Evolutionary conservation across 1,140 invertebrate species (phyloP), one percentile per base, ranked within the genome.

Genomic region (Trigoniulus corallinus): DNA sequence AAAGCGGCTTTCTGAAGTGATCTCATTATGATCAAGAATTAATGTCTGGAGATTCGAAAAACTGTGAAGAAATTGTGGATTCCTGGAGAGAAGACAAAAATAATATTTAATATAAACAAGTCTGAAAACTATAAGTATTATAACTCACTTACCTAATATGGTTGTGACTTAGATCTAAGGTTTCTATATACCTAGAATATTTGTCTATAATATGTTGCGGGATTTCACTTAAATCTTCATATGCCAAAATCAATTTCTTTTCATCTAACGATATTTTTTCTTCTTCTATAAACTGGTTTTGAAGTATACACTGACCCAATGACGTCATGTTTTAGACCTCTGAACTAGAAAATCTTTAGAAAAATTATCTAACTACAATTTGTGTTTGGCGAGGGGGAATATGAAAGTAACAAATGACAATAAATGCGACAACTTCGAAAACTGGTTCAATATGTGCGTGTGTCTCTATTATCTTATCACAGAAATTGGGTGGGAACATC

Each of bases 21-120:
- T 74, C 1, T 70, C 67, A 63, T 85, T 85, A 56, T 80, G 74
- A 64, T 87, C 83, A 42, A 81, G 67, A 57, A 85, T 82, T 25
- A 87, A 57, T 1, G 77, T 81, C 3, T 74, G 77, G 18, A 88
- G 59, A 52, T 76, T 72, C 48, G 73, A 75, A 64, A 84, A 83
- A 54, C 79, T 68, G 1, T 68, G 65, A 25, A 85, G 59, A 56
- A 79, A 80, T 53, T 78, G 71, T 39, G 84, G 66, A 66, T 81
- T 78, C 45, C 79, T 81, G 60, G 57, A 72, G 72, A 54, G 56
- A 56, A 43, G 42, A 53, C 26, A 43, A 55, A 54, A 55, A 54
- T 53, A 44, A 43, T 40, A 50, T 50, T 44, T 52, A n/a, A n/a
- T n/a, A n/a, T n/a, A n/a, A n/a, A n/a, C n/a, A n/a, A n/a, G n/a